Percentiles rank a stretch among this genome's conserved stretches.
Evolutionary conservation across 2,797 vertebrate species (phyloP).

Genomic region (Hylomyscus alleni): DNA sequence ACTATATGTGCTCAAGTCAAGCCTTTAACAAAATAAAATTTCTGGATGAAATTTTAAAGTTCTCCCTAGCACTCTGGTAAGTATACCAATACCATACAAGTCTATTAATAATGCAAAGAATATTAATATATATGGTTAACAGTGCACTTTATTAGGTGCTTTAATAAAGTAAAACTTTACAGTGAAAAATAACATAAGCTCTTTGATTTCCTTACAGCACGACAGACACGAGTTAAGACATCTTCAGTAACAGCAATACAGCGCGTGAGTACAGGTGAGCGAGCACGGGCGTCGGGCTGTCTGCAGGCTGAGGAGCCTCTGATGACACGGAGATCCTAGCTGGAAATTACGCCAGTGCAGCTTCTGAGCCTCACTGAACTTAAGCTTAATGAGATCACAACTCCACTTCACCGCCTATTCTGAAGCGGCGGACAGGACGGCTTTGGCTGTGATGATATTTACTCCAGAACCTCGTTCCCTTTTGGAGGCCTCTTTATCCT

Average conservation of each 20-base stretch:
- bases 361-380: neutral
- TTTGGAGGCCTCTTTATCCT: slow-evolving; percentile 95
- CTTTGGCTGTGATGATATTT: slow-evolving; percentile 71
- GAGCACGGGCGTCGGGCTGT: neutral
- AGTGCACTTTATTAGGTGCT: slow-evolving; percentile 74
- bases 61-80: neutral
- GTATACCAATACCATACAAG: neutral
- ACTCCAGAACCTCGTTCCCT: slow-evolving; percentile 94
- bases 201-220: slow-evolving; percentile 47
- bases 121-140: slow-evolving; percentile 62
- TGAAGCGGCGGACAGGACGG: slow-evolving; percentile 44
- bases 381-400: neutral
- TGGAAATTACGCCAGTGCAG: fast-evolving
- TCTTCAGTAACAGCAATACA: neutral
- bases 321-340: neutral
- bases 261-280: neutral
- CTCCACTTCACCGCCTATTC: slow-evolving; percentile 68
- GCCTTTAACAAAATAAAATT: neutral
- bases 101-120: slow-evolving; percentile 22
- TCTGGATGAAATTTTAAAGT: slow-evolving; percentile 22
- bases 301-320: neutral
- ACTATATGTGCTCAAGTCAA: neutral
- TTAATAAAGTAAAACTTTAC: slow-evolving; percentile 69
- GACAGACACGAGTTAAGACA: neutral
- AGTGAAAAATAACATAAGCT: slow-evolving; percentile 62